A percentile compares a stretch with the other conserved stretches of the same genome.
Conservation (phyloP, 2,797 vertebrate species). For the Parotocinclus haroldoi region DNA sequence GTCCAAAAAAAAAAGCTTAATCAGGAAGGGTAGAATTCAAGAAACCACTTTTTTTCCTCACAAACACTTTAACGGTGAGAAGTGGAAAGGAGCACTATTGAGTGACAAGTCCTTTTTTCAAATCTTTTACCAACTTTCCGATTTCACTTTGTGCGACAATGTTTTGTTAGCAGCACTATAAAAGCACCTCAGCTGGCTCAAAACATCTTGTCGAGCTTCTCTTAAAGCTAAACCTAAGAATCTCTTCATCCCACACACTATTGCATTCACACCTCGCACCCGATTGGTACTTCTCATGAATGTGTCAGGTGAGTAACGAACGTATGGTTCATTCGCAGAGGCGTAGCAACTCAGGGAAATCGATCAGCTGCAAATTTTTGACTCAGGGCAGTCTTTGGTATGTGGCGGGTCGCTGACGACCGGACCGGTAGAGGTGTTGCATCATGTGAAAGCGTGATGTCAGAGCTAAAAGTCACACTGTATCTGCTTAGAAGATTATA, state of each 20-base stretch:
- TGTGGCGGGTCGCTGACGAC: constrained; percentile 34
- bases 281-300: constrained; percentile 35
- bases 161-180: too few relatives aligned
- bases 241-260: constrained; percentile 4
- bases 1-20: too few relatives aligned
- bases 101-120: too few relatives aligned
- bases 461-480: constrained; percentile 43
- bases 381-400: constrained; percentile 28
- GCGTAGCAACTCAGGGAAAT: constrained; percentile 25
- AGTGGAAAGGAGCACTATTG: too few relatives aligned
- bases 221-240: too few relatives aligned
- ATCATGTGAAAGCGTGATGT: constrained; percentile 36
- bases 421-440: constrained; percentile 29
- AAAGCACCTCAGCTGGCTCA: too few relatives aligned
- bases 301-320: constrained; percentile 32
- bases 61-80: too few relatives aligned
- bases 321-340: constrained; percentile 21
- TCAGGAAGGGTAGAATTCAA: too few relatives aligned
- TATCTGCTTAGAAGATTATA: constrained; percentile 43
- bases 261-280: constrained; percentile 21
- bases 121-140: too few relatives aligned
- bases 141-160: too few relatives aligned
- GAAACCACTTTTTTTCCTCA: too few relatives aligned
- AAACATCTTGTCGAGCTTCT: too few relatives aligned
- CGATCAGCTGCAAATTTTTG: constrained; percentile 40